A percentile compares a stretch with the other conserved stretches of the same genome.
Evolutionary conservation across 2,113 vertebrate genomes (phyloP).

Genomic region (Gallinago jamesoni): DNA sequence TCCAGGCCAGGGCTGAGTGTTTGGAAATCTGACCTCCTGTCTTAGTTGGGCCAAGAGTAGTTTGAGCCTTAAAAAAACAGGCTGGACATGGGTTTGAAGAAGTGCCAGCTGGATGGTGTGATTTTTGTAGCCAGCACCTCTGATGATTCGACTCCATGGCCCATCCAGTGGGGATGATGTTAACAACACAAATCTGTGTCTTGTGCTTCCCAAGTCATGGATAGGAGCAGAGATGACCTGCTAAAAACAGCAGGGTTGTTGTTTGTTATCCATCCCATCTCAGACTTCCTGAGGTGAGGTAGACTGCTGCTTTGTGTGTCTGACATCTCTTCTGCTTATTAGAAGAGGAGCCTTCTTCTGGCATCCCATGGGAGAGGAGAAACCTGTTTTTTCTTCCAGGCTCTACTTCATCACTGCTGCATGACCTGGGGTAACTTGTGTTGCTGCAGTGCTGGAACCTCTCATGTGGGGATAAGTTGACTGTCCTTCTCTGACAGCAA

Average conservation of each 20-base stretch:
- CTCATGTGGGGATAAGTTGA: background rate
- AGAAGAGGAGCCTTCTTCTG: background rate
- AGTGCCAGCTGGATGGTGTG: background rate
- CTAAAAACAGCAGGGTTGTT: background rate
- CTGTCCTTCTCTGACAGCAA: background rate
- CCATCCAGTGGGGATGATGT: too few species aligned
- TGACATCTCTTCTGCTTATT: background rate
- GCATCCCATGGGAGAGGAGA: background rate
- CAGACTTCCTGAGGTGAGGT: background rate
- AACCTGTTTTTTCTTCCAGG: background rate
- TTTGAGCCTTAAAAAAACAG: background rate
- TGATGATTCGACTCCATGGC: background rate
- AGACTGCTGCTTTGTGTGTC: background rate
- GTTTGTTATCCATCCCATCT: background rate
- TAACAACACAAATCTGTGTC: background rate
- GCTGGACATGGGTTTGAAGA: background rate
- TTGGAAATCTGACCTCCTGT: background rate
- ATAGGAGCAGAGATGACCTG: background rate
- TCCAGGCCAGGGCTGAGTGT: background rate
- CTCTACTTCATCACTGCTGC: background rate
- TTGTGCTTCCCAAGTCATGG: rapidly evolving
- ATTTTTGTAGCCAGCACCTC: background rate
- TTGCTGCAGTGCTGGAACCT: background rate
- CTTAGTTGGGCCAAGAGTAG: background rate
- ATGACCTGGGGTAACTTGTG: background rate